These are phyloP conservation scores for Erethizon dorsatum DNA, from an alignment of 2,797 vertebrate genomes.

Conservation along the genomic window DNA sequence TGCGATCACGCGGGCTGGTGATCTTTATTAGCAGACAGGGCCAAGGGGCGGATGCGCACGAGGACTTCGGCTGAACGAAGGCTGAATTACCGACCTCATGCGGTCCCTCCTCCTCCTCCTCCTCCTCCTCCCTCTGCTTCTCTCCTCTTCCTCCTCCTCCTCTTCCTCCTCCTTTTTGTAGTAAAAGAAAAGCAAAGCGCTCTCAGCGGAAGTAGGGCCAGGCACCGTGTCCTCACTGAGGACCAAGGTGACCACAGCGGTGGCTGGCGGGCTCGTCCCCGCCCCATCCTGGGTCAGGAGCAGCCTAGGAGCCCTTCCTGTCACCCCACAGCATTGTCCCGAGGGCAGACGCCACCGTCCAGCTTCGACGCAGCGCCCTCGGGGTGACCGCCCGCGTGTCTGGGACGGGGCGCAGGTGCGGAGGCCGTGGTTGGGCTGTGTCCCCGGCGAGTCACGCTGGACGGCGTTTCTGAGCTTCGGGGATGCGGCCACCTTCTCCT, in stretches of 20 bases:
- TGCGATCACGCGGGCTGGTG: not conserved
- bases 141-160: too few relatives aligned
- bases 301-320: too few relatives aligned
- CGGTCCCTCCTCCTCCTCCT: not conserved
- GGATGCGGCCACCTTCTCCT: not conserved
- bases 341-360: too few relatives aligned
- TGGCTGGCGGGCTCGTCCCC: too few relatives aligned
- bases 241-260: not conserved
- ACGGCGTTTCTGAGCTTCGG: not conserved
- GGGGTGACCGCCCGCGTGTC: too few relatives aligned
- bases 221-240: not conserved
- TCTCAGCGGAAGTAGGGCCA: not conserved
- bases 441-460: too few relatives aligned
- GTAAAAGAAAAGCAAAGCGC: not conserved
- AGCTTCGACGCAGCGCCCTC: too few relatives aligned
- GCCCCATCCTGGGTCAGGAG: too few relatives aligned
- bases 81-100: not conserved
- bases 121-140: too few relatives aligned
- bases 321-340: too few relatives aligned
- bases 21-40: not conserved
- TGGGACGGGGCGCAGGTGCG: too few relatives aligned
- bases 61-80: not conserved
- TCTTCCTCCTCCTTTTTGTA: not conserved
- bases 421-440: too few relatives aligned
- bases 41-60: not conserved